phyloP scores from a whole-genome alignment of 2,113 vertebrate species.

The Columba livia region DNA sequence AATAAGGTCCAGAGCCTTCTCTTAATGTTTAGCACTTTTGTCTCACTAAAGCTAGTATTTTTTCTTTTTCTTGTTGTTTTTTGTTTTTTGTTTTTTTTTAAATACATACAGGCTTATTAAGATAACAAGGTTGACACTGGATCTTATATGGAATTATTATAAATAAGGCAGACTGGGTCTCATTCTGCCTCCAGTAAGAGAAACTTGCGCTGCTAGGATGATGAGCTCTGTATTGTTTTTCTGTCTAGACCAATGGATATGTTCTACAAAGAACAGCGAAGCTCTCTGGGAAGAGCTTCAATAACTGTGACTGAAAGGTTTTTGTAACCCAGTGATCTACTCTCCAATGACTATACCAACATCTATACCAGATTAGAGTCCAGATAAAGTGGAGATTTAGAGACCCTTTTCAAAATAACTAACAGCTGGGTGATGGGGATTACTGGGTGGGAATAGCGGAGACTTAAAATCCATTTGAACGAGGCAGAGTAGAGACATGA shows the following conservation, averaged over 20 bases:
- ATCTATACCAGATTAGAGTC: not conserved
- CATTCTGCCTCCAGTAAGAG: not conserved
- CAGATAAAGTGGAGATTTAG: not conserved
- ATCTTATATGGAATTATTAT: not conserved
- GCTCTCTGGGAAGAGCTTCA: not conserved
- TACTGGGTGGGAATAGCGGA: not conserved
- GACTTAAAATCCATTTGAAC: not conserved
- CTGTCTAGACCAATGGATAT: not conserved
- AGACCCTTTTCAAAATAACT: not conserved
- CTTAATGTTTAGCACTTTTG: not conserved
- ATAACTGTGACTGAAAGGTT: not conserved
- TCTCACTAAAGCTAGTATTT: not conserved
- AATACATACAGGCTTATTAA: not conserved
- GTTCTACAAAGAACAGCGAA: not conserved
- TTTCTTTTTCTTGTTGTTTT: not conserved
- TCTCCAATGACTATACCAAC: not conserved
- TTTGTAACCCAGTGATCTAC: not conserved
- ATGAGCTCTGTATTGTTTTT: not conserved
- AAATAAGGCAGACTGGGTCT: not conserved
- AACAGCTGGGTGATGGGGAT: not conserved
- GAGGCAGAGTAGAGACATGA: not conserved
- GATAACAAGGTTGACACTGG: not conserved
- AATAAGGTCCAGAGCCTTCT: not conserved
- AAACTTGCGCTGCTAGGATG: accelerated
- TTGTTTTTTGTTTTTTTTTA: not conserved